Evolutionary conservation across 1,140 invertebrate species (phyloP).

Genomic region (Vollenhovia emeryi): DNA sequence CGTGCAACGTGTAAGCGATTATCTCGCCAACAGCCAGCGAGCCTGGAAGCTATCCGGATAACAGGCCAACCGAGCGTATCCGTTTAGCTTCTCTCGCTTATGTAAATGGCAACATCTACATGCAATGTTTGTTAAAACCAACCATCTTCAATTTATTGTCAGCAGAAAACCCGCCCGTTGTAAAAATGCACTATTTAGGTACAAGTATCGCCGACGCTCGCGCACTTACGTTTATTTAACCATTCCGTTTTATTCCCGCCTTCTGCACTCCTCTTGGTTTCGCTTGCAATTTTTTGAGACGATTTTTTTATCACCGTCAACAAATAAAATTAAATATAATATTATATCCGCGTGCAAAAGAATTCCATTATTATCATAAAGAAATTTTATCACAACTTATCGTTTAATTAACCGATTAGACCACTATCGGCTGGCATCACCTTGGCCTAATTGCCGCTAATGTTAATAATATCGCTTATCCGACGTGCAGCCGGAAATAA

Average conservation of each 20-base stretch:
- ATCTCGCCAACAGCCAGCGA: conserved; percentile 55
- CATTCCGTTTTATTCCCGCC: neutral
- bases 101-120: conserved; percentile 18
- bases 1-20: conserved; percentile 66
- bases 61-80: conserved; percentile 22
- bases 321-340: neutral
- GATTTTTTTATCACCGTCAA: neutral
- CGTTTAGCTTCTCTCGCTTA: conserved; percentile 52
- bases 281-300: neutral
- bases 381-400: neutral
- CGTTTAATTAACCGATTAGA: conserved; percentile 3
- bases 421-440: conserved; percentile 39
- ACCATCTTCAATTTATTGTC: conserved; percentile 38
- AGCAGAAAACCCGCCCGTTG: neutral
- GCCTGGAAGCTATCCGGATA: conserved; percentile 33
- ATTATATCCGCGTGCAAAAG: neutral
- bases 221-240: neutral
- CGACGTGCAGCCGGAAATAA: conserved; percentile 68
- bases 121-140: conserved; percentile 43
- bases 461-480: conserved; percentile 71
- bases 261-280: neutral
- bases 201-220: neutral
- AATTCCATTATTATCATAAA: neutral
- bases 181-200: conserved; percentile 24
- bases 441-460: conserved; percentile 67